Evolutionary conservation across 1,140 invertebrate genomes (phyloP).

Genomic region (Linepithema humile): DNA sequence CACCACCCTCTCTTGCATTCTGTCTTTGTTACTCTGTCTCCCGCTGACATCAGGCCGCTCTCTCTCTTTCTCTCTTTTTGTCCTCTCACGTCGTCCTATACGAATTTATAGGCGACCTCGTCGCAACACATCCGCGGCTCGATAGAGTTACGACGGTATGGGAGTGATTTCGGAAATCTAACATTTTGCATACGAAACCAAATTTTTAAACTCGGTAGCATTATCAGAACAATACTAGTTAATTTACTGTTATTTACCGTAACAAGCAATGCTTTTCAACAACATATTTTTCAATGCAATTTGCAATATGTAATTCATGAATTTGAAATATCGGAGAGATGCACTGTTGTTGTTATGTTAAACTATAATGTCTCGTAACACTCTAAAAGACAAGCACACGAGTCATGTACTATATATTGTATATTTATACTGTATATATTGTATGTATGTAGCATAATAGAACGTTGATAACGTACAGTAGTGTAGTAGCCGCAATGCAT

Average conservation of each 20-base stretch:
- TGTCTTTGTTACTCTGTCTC: conserved; percentile 16
- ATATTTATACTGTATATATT: neutral
- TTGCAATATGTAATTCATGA: no score
- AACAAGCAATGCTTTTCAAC: no score
- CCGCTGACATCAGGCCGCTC: conserved; percentile 21
- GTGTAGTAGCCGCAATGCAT: conserved; percentile 47
- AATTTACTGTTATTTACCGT: no score
- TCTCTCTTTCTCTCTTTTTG: neutral
- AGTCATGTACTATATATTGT: neutral
- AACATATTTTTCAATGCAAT: no score
- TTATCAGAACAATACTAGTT: no score
- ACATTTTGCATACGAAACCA: neutral
- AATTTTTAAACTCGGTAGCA: no score
- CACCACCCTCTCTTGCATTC: conserved; percentile 7
- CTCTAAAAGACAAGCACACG: neutral
- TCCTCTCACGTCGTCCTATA: neutral
- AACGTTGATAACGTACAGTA: conserved; percentile 23
- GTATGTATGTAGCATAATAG: neutral
- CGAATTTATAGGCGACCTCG: conserved; percentile 72
- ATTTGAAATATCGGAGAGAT: neutral
- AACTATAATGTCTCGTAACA: neutral
- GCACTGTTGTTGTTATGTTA: neutral
- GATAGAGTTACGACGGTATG: conserved; percentile 61
- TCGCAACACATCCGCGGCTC: conserved; percentile 60
- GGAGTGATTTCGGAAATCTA: conserved; percentile 67